phyloP scores from a whole-genome alignment of 2,888 invertebrate species.

The Cephus pulcher region DNA sequence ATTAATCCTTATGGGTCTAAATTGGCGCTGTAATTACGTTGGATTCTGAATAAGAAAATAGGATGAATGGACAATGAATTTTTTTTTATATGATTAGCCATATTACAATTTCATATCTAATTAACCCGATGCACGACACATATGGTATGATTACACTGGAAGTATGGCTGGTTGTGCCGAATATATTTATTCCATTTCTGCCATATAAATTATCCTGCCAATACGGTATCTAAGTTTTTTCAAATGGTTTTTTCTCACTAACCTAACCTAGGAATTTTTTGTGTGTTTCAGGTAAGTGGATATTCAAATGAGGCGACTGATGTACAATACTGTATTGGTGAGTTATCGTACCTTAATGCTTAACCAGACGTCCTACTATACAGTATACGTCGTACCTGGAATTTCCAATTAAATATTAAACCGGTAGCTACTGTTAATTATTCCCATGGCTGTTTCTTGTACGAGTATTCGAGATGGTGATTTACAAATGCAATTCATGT shows the following conservation, averaged over 20 bases:
- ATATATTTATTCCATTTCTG: neutral
- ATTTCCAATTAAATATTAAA: neutral
- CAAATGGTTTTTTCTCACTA: neutral
- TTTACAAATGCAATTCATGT: neutral
- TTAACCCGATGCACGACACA: neutral
- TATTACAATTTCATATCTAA: neutral
- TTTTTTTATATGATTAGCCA: neutral
- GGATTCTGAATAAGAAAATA: neutral
- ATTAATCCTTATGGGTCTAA: neutral
- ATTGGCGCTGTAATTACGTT: neutral
- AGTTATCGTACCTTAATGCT: neutral
- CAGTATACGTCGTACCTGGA: neutral
- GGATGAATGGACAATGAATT: neutral
- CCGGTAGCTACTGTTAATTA: neutral
- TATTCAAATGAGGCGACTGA: neutral
- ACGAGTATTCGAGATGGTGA: neutral
- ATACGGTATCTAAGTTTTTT: neutral
- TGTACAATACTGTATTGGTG: neutral
- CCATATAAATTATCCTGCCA: neutral
- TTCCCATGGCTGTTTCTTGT: neutral
- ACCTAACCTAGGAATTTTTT: neutral
- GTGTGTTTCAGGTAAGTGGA: neutral
- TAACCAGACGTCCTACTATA: neutral
- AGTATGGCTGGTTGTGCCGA: neutral
- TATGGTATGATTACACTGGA: neutral